A percentile compares a stretch with the other conserved stretches of the same genome.
phyloP scores from a whole-genome alignment of 2,888 invertebrate genomes.

The Apocheima hispidaria region DNA sequence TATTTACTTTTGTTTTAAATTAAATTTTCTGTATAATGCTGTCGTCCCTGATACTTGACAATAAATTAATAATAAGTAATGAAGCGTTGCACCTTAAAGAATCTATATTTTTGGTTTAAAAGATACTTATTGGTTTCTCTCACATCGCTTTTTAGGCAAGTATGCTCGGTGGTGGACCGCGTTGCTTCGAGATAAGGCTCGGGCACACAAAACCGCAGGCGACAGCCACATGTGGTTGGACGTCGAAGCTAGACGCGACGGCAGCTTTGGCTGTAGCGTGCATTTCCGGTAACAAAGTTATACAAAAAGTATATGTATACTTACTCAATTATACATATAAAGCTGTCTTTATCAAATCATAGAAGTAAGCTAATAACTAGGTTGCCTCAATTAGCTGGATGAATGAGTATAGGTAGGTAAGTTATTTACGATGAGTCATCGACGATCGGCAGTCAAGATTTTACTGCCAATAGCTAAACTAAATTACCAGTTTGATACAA shows the following conservation, averaged over 20 bases:
- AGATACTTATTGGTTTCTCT: too few relatives aligned
- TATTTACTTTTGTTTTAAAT: too few relatives aligned
- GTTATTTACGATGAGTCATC: conserved; percentile 4
- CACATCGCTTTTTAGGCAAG: neutral
- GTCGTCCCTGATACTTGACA: too few relatives aligned
- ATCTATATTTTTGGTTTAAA: too few relatives aligned
- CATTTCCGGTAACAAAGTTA: neutral
- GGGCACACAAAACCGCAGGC: too few relatives aligned
- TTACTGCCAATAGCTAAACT: neutral
- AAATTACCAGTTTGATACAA: neutral
- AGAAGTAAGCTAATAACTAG: neutral
- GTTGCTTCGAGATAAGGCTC: neutral
- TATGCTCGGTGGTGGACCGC: neutral
- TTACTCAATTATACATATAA: neutral
- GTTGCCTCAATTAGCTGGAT: neutral
- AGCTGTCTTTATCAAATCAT: neutral
- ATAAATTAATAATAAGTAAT: too few relatives aligned
- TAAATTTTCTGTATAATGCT: too few relatives aligned
- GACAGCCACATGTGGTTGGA: too few relatives aligned
- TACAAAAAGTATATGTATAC: neutral
- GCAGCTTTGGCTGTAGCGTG: too few relatives aligned
- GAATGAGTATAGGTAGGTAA: neutral
- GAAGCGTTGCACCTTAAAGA: too few relatives aligned
- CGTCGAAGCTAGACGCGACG: too few relatives aligned
- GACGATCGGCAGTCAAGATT: neutral